A percentile compares a stretch with the other conserved stretches of the same genome.
phyloP scores from a whole-genome alignment of 2,888 invertebrate genomes.

The Mystacides longicornis region DNA sequence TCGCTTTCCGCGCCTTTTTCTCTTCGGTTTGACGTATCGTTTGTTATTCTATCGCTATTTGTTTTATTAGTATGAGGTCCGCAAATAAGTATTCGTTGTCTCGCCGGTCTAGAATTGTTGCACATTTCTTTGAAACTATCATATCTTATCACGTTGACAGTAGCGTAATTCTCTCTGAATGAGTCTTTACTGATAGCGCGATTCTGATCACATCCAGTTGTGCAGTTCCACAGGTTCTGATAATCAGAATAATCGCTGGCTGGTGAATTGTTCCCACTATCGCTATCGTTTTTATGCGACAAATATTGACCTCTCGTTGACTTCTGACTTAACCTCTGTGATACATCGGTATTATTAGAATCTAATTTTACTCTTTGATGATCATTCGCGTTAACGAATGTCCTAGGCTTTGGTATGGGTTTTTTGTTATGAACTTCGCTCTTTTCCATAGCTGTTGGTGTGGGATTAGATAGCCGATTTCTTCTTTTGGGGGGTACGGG shows the following conservation, averaged over 20 bases:
- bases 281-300: conserved; percentile 23
- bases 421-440: conserved; percentile 31
- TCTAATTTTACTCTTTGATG: conserved; percentile 23
- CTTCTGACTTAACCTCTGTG: conserved; percentile 6
- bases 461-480: conserved; percentile 31
- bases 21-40: background rate
- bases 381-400: conserved; percentile 23
- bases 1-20: conserved; percentile 10
- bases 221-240: conserved; percentile 43
- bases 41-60: conserved; percentile 32
- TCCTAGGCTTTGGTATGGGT: conserved; percentile 17
- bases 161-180: conserved; percentile 22
- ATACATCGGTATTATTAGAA: background rate
- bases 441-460: conserved; percentile 4
- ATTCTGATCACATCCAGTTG: conserved; percentile 44
- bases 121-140: conserved; percentile 23
- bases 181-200: conserved; percentile 4
- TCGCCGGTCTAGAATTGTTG: conserved; percentile 12
- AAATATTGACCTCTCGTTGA: conserved; percentile 4
- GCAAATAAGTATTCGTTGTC: conserved; percentile 18
- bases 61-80: conserved; percentile 28
- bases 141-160: conserved; percentile 24
- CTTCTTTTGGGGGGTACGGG: conserved; percentile 37
- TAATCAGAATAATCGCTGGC: conserved; percentile 33
- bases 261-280: conserved; percentile 31